Evolutionary conservation across 92 coral and sea anemone genomes (phyloP).

Genomic region (Palythoa grandiflora): DNA sequence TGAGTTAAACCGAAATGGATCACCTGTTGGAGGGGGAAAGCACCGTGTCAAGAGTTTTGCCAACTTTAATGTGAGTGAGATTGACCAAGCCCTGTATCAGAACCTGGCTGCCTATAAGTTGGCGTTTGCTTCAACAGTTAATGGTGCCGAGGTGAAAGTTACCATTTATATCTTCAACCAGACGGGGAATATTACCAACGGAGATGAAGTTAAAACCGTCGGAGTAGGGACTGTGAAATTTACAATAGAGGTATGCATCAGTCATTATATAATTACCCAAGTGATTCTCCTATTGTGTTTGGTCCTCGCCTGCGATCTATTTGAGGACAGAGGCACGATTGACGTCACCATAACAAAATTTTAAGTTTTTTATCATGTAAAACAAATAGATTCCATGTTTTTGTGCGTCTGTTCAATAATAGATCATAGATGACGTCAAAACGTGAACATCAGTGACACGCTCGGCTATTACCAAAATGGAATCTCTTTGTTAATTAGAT

Average conservation of each 20-base stretch:
- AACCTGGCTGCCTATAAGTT: neutral
- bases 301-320: too few relatives aligned
- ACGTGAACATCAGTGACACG: too few relatives aligned
- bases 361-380: too few relatives aligned
- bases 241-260: neutral
- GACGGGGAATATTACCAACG: conserved; percentile 10
- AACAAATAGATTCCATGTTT: too few relatives aligned
- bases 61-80: neutral
- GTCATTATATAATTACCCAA: too few relatives aligned
- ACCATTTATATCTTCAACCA: neutral
- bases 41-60: neutral
- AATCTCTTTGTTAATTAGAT: too few relatives aligned
- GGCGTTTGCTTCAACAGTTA: neutral
- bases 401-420: too few relatives aligned
- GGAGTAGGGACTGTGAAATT: neutral
- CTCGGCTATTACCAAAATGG: too few relatives aligned
- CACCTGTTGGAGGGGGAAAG: neutral
- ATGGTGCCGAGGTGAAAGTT: neutral
- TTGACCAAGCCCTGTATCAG: neutral
- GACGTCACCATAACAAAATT: too few relatives aligned
- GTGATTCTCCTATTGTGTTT: too few relatives aligned
- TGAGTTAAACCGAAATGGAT: neutral
- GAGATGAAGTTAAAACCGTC: neutral
- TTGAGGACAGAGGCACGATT: too few relatives aligned
- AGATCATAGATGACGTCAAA: too few relatives aligned